phyloP scores from a whole-genome alignment of 2,113 vertebrate species.

The Phaethon lepturus region DNA sequence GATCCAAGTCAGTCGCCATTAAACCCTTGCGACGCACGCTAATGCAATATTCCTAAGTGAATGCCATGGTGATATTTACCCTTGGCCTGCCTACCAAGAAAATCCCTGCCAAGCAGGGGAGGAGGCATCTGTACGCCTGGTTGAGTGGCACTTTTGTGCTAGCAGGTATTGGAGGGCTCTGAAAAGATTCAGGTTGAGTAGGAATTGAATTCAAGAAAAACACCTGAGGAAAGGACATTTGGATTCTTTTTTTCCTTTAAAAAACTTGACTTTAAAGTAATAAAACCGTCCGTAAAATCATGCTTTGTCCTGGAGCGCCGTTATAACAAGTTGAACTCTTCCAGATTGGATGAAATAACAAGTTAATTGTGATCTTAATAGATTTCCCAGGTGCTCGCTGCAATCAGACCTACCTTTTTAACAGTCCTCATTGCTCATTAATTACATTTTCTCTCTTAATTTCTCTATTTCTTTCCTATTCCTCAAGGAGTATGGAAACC shows the following conservation, averaged over 20 bases:
- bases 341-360: not conserved
- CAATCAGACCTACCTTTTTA: slow-evolving; percentile 36
- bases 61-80: slow-evolving; percentile 60
- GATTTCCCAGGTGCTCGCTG: not conserved
- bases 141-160: slow-evolving; percentile 12
- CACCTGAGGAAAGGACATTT: slow-evolving; percentile 23
- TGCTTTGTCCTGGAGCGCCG: not conserved
- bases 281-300: slow-evolving; percentile 10
- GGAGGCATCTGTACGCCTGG: slow-evolving; percentile 29
- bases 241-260: not conserved
- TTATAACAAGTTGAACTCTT: slow-evolving; percentile 9
- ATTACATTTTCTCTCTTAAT: slow-evolving; percentile 56
- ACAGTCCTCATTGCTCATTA: slow-evolving; percentile 3
- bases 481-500: slow-evolving; percentile 24
- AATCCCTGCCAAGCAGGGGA: slow-evolving; percentile 40
- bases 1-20: not conserved
- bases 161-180: slow-evolving; percentile 6
- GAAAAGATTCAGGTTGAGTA: slow-evolving; percentile 12
- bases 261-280: slow-evolving; percentile 31
- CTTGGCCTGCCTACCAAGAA: not conserved
- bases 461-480: slow-evolving; percentile 42
- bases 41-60: slow-evolving; percentile 26
- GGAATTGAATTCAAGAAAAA: not conserved
- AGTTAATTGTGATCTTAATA: slow-evolving; percentile 32
- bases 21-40: not conserved